phyloP scores from a whole-genome alignment of 2,888 invertebrate genomes.

The Chymomyza procnemis region DNA sequence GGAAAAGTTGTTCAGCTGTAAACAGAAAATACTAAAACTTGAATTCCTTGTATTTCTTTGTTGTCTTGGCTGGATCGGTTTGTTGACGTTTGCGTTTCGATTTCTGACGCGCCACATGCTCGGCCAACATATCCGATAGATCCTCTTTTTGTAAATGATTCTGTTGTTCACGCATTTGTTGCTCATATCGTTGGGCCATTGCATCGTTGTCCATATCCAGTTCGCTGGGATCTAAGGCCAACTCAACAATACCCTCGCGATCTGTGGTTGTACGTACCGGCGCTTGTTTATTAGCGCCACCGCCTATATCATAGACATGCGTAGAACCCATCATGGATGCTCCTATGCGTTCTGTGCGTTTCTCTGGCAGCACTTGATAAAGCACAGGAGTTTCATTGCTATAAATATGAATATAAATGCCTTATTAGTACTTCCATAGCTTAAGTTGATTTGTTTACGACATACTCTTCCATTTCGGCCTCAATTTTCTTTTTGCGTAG shows the following conservation, averaged over 20 bases:
- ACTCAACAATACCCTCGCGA: slow-evolving; percentile 88
- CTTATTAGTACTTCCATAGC: too few species aligned
- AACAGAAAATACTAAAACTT: slow-evolving; percentile 85
- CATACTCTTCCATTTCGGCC: slow-evolving; percentile 94
- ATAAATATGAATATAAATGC: slow-evolving; percentile 28
- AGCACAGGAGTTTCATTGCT: slow-evolving; percentile 95
- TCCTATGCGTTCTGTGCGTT: slow-evolving; percentile 92
- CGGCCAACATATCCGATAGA: slow-evolving; percentile 98
- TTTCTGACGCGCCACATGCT: slow-evolving; percentile 98
- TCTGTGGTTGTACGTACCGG: slow-evolving; percentile 78
- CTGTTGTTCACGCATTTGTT: slow-evolving; percentile 95
- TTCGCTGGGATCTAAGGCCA: slow-evolving; percentile 98
- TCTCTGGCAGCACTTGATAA: slow-evolving; percentile 97
- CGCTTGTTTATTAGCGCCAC: slow-evolving; percentile 81
- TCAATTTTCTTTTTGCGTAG: slow-evolving; percentile 97
- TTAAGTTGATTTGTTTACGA: slow-evolving; percentile 11
- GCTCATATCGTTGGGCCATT: slow-evolving; percentile 97
- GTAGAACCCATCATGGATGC: slow-evolving; percentile 98
- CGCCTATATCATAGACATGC: slow-evolving; percentile 96
- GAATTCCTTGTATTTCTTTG: slow-evolving; percentile 99
- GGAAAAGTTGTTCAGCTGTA: neutral
- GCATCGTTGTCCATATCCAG: slow-evolving; percentile 96
- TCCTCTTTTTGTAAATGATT: slow-evolving; percentile 94
- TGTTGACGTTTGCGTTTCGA: slow-evolving; percentile 95
- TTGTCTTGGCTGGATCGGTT: slow-evolving; percentile 90